Evolutionary conservation across 2,113 vertebrate genomes (phyloP).

Genomic region (Salvelinus sp.): DNA sequence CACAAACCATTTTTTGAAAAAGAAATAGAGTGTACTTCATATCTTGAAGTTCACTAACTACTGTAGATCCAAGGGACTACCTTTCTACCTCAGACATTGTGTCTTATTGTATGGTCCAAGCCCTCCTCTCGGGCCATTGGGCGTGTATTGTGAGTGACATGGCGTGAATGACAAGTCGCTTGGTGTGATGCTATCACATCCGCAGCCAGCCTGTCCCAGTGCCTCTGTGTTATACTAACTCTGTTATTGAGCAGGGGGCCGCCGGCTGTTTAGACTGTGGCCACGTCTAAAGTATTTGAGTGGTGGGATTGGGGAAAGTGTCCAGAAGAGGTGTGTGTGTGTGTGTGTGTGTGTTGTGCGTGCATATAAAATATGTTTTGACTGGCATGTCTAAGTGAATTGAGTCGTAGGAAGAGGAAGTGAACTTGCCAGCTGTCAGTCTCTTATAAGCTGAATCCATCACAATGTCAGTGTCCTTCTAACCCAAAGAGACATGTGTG

Average conservation of each 20-base stretch:
- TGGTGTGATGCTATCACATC: constrained; percentile 55
- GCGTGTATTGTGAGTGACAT: constrained; percentile 3
- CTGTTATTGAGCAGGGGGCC: constrained; percentile 52
- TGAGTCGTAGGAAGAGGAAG: constrained; percentile 49
- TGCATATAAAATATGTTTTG: constrained; percentile 48
- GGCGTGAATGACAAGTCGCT: constrained; percentile 62
- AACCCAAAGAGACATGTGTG: constrained; percentile 24
- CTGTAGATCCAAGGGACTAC: not conserved
- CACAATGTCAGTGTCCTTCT: constrained; percentile 34
- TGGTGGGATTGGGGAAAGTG: constrained; percentile 35
- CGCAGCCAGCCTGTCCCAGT: constrained; percentile 32
- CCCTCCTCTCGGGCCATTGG: constrained; percentile 24
- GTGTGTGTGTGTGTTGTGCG: constrained; percentile 12
- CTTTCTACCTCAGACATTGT: not conserved
- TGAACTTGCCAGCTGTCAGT: constrained; percentile 64
- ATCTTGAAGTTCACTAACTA: too few relatives aligned
- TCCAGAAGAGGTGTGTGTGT: constrained; percentile 14
- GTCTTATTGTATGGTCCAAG: not conserved
- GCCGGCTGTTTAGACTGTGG: constrained; percentile 55
- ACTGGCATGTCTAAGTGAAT: constrained; percentile 38
- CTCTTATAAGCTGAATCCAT: constrained; percentile 40
- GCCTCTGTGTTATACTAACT: constrained; percentile 41
- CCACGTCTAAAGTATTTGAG: constrained; percentile 63
- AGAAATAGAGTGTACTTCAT: too few relatives aligned
- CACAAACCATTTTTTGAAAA: too few relatives aligned